phyloP scores from a whole-genome alignment of 2,888 invertebrate genomes.

The Eulithis testata region DNA sequence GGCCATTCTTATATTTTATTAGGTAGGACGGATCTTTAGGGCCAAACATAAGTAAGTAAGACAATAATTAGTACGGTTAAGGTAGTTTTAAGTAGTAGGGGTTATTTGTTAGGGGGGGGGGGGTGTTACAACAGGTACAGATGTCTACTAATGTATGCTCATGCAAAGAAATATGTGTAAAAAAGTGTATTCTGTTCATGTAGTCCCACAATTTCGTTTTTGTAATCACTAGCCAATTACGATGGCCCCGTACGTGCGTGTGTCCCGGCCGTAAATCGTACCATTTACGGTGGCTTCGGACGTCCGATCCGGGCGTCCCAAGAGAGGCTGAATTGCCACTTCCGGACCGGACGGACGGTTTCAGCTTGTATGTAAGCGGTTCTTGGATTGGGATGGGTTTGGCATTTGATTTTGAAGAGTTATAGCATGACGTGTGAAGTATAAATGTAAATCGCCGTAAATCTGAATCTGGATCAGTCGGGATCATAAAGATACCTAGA shows the following conservation, averaged over 20 bases:
- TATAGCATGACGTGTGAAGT: not conserved
- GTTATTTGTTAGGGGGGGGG: no score
- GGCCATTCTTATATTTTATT: no score
- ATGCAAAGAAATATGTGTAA: no score
- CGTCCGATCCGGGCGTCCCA: constrained; percentile 19
- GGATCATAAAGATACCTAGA: no score
- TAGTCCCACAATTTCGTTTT: not conserved
- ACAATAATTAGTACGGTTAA: no score
- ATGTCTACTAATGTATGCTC: no score
- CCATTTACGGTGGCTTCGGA: constrained; percentile 17
- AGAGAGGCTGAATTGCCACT: constrained; percentile 35
- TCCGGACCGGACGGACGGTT: constrained; percentile 32
- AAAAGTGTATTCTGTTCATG: not conserved
- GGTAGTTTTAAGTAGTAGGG: no score
- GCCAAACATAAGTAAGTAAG: no score
- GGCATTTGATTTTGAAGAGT: not conserved
- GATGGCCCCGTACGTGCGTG: constrained; percentile 18
- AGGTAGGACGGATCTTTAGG: no score
- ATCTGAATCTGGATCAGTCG: no score
- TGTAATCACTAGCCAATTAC: constrained; percentile 17
- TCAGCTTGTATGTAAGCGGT: constrained; percentile 12
- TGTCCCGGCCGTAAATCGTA: constrained; percentile 20
- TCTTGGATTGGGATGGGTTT: not conserved
- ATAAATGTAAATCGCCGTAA: no score
- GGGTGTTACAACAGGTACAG: no score